Base-by-base conservation (phyloP, 30 jellyfish, hydroid and myxozoan species). In the Turritopsis dohrnii region DNA sequence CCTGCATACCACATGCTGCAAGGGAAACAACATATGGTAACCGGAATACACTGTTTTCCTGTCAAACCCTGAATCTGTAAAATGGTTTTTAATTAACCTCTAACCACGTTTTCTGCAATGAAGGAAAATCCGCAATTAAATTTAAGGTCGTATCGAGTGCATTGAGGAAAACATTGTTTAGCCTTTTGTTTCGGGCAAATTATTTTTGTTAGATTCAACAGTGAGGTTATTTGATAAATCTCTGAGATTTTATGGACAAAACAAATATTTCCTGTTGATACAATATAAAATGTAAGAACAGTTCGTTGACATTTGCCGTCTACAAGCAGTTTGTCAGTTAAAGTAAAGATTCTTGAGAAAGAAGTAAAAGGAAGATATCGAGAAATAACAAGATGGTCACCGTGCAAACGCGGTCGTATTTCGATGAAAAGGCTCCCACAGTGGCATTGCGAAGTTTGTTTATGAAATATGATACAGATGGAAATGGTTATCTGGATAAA, bases 371-470 rank as follows among this genome's bases (percentile, higher is more conserved):
- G 13, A 41, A 13, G 13, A 5, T 5, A 41, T 5, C 5, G 60
- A 41, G 60, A 41, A 41, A 41, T 3, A 41, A 41, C 60, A 13
- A 41, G 31, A 69, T 69, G 77, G 30, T 69, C 22, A 69, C 8
- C 17, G 19, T 69, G 19, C 8, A 69, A 69, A 69, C 77, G 77
- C 30, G 17, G 8, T n/a, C 77, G 17, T 69, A 27, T 27, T 69
- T 69, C 77, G 77, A 69, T 27, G 77, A 69, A 19, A 69, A 69
- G 19, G 30, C 71, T 25, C 41, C 87, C 0, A 30, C 18, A 0
- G 54, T 80, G 16, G 81, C 87, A 1, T 53, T 80, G 0, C 7
- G 52, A 80, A 80, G 87, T 54, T 29, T 80, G 41, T 80, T 80
- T 20, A 1, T 22, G 65, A 80, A 52, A 65, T 80, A 80, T 29